Evolutionary conservation across 2,113 vertebrate species (phyloP), one percentile per base, ranked within the genome.

Genomic region (Gavialis gangeticus): DNA sequence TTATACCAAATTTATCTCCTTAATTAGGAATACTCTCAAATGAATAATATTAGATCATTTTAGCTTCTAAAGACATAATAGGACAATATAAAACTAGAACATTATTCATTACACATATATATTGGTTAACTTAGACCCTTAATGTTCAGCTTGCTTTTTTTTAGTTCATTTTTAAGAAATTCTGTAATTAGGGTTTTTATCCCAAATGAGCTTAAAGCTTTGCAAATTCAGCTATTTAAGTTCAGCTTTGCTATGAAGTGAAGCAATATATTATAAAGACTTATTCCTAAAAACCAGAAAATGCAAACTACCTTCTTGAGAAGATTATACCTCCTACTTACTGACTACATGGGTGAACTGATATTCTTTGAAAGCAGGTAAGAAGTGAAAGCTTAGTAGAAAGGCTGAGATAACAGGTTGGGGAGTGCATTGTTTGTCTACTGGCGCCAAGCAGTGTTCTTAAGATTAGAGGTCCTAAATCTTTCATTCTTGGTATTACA

Each of bases 351-450:
- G 93, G 96, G 82, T 92, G 91, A 96, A 93, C 91, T 97, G 94
- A 91, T 92, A 82, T 78, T 96, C 95, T 96, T 93, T 98, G 95
- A 97, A 96, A 95, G 88, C 90, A 96, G 93, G 94, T 97, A 98
- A 97, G 97, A 97, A 96, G 96, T 97, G 97, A 98, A 97, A 97
- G 94, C 96, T 97, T 96, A 97, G 94, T 92, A 73, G 46, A 9
- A 46, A 93, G 93, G 96, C 92, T 98, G 93, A 97, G 96, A 98
- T 96, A 98, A 98, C 96, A 98, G 97, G 88, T 92, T 93, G 97
- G 97, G 88, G 96, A 97, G 94, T 85, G 80, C 89, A 87, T 87
- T 98, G 94, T 97, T 98, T 98, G 92, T 95, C 95, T 97, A 95
- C 95, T 97, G 97, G 97, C 79, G 82, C 97, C 97, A 97, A 97